Conservation (phyloP, 2,888 invertebrate species). For the Esperia sulphurella region DNA sequence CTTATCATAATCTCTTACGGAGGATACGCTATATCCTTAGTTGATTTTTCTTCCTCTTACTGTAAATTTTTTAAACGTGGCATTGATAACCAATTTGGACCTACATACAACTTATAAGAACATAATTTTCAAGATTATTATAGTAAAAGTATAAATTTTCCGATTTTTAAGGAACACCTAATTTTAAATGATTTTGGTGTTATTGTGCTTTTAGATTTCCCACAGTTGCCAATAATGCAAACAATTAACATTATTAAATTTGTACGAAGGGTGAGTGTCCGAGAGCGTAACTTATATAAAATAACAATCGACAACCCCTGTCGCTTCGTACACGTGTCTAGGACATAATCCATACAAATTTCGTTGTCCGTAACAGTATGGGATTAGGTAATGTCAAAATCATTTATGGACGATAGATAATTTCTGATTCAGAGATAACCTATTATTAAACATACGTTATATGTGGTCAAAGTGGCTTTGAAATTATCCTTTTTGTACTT, state of each 20-base stretch:
- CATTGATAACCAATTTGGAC: no score
- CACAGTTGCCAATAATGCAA: conserved; percentile 6
- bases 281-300: conserved; percentile 24
- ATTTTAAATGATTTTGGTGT: no score
- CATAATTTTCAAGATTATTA: no score
- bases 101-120: not conserved
- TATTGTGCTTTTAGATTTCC: conserved; percentile 2
- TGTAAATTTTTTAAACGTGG: no score
- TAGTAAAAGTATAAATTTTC: no score
- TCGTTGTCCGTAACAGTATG: conserved; percentile 15
- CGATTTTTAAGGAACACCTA: no score
- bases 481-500: conserved; percentile 18
- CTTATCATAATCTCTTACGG: no score
- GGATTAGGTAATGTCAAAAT: conserved; percentile 11
- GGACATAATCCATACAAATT: conserved; percentile 27
- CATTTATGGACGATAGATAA: conserved; percentile 7
- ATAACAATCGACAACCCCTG: conserved; percentile 33
- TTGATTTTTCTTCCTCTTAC: no score
- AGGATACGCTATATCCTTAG: no score
- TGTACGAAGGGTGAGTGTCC: conserved; percentile 21
- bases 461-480: conserved; percentile 5
- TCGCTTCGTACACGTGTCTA: conserved; percentile 31
- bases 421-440: conserved; percentile 11
- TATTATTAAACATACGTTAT: conserved; percentile 15
- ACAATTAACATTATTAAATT: conserved; percentile 17